Base-by-base conservation (phyloP, 2,888 invertebrate genomes). In the Coenonympha arcania region DNA sequence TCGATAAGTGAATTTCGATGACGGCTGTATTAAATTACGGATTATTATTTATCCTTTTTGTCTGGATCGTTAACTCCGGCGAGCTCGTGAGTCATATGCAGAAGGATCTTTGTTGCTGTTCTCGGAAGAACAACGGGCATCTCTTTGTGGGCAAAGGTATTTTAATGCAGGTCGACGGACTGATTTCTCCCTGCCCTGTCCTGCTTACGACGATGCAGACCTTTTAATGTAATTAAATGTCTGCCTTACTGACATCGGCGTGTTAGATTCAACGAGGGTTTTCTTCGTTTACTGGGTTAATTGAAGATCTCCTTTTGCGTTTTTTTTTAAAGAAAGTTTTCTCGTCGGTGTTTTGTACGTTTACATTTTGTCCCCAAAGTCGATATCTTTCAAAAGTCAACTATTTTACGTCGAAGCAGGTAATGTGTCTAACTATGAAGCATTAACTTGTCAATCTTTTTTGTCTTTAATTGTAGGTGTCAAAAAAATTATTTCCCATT, bases 81-180 rank as follows among this genome's bases (percentile, higher is more conserved):
- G 40, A 64, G 60, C 58, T 61, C 62, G 69, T 84, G 85, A 84
- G 69, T 84, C 85, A 84, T 73, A 68, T 64, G 76, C 68, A 36
- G 72, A 76, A 78, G 81, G 82, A 86, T 82, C 86, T 85, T 86
- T 85, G 85, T 86, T 83, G 70, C 74, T 72, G 72, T 86, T 86
- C 85, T 71, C 70, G 78, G 85, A 86, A 86, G 69, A 73, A 68
- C 72, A 66, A 65, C 73, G 71, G 73, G 65, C 69, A 68, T 68
- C 65, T 76, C 77, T 79, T 79, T 80, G 82, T 83, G 81, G 77
- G 76, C n/a, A 79, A 84, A 78, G 76, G 73, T 69, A 73, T 70
- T 76, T 77, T 76, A 77, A 79, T 76, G 71, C 79, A 72, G 79
- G 79, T 79, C 82, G 76, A 70, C 66, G 79, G 73, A 71, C 80